These are phyloP conservation scores for Leptinotarsa juncta DNA, from an alignment of 2,888 invertebrate species.

Conservation along the genomic window DNA sequence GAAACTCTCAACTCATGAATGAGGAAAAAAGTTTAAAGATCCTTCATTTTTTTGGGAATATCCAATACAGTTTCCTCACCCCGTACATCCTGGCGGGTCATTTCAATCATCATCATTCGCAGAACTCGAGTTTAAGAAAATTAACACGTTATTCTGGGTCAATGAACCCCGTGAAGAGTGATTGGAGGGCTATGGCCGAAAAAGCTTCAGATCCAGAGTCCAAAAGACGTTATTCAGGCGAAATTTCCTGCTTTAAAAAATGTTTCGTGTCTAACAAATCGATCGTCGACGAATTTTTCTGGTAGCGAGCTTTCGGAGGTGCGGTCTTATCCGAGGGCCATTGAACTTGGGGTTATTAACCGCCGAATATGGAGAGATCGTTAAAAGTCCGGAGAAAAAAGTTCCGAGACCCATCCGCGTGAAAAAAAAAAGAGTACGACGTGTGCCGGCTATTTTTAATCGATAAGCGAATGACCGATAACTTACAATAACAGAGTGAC, in stretches of 20 bases:
- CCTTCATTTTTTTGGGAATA: too few relatives aligned
- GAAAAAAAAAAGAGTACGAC: constrained; percentile 6
- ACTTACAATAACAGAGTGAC: constrained; percentile 41
- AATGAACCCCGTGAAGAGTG: background rate
- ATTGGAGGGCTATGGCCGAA: background rate
- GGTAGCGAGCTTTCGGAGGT: constrained; percentile 54
- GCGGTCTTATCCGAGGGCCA: constrained; percentile 58
- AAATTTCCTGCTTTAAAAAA: too few relatives aligned
- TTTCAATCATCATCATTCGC: too few relatives aligned
- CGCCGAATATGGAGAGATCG: constrained; percentile 56
- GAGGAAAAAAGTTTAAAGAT: too few relatives aligned
- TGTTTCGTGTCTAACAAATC: background rate
- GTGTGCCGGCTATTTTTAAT: constrained; percentile 59
- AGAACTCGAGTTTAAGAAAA: too few relatives aligned
- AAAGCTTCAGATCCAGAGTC: background rate
- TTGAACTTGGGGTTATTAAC: constrained; percentile 66
- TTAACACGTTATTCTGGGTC: background rate
- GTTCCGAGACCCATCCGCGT: constrained; percentile 4
- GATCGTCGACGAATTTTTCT: background rate
- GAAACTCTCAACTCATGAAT: too few relatives aligned
- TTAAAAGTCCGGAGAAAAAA: constrained; percentile 5
- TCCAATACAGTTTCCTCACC: too few relatives aligned
- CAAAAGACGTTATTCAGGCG: too few relatives aligned
- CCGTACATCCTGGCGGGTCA: too few relatives aligned
- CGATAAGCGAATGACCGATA: constrained; percentile 64